phyloP scores from a whole-genome alignment of 2,888 invertebrate genomes.

The Caenorhabditis sp. region DNA sequence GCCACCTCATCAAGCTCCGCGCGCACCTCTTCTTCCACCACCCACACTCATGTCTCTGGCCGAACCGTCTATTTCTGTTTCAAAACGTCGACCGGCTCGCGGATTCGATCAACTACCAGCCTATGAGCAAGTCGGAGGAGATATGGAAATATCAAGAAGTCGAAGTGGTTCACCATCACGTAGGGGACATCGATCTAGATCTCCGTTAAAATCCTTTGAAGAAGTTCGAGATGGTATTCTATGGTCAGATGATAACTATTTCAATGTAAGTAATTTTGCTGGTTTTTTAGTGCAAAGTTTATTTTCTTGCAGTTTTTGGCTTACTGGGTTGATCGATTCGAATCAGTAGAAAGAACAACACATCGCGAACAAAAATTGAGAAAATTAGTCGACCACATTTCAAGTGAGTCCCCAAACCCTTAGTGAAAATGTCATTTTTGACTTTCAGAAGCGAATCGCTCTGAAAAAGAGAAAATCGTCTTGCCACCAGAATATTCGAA shows the following conservation, averaged over 20 bases:
- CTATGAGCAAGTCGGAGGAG: slow-evolving; percentile 21
- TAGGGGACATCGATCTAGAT: not conserved
- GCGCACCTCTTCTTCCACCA: not conserved
- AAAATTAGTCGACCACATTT: not conserved
- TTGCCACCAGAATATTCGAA: slow-evolving; percentile 13
- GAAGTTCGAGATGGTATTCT: slow-evolving; percentile 17
- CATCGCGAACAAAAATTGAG: slow-evolving; percentile 1
- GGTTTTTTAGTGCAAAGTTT: not conserved
- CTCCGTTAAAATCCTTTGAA: not conserved
- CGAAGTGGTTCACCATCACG: slow-evolving; percentile 15
- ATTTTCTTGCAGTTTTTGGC: slow-evolving; percentile 4
- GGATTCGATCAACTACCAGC: not conserved
- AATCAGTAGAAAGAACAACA: not conserved
- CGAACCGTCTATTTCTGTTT: not conserved
- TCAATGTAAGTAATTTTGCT: slow-evolving; percentile 11
- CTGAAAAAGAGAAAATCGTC: slow-evolving; percentile 9
- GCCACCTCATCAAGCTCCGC: not conserved
- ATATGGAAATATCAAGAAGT: slow-evolving; percentile 24
- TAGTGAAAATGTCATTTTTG: not conserved
- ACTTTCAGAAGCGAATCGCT: slow-evolving; percentile 16
- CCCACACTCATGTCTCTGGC: not conserved
- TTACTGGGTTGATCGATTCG: slow-evolving; percentile 7
- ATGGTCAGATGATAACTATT: slow-evolving; percentile 16
- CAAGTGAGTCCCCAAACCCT: slow-evolving; percentile 1
- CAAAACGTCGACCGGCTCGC: not conserved